Evolutionary conservation across 2,888 invertebrate species (phyloP), one percentile per base, ranked within the genome.

Genomic region (Subacronicta megacephala): DNA sequence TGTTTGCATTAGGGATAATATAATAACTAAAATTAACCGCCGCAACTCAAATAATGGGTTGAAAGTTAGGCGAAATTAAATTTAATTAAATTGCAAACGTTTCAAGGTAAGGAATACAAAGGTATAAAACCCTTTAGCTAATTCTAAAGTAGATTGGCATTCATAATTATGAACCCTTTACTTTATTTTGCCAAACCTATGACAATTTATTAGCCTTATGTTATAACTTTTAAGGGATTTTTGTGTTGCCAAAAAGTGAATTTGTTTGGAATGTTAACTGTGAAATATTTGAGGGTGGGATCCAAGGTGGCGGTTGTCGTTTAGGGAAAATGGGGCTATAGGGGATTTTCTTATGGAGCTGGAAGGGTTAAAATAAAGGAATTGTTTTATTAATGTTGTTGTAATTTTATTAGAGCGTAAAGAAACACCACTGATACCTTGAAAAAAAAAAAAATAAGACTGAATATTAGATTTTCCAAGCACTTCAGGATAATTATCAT

Each of bases 91-190:
- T 73, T 66, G 58, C 55, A 69, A 75, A 67, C 71, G 60, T 55
- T 65, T 56, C 40, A 64, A 78, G 68, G 77, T 72, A 80, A 74
- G 64, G 65, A 70, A 72, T 63, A 74, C 65, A 75, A 73, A 65
- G 74, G 67, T 71, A 75, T 71, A 67, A 70, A 59, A 64, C 65
- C 72, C 55, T 72, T 76, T 71, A 62, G 60, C 55, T 72, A 73
- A 72, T 72, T 81, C 72, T 74, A 69, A 78, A 80, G 68, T 75
- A 77, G 79, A 81, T 81, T 81, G 81, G 69, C 71, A 73, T 80
- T 82, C 72, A 72, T 81, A 80, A 80, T 81, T 76, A 74, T 67
- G 51, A 18, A 36, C 49, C 68, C 67, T 78, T 80, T 79, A 72
- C 75, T 75, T 75, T 62, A 79, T 71, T 73, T 73, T 61, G 55